Percentiles rank a stretch among this genome's conserved stretches.
phyloP scores from a whole-genome alignment of 2,113 vertebrate species.

The Pluvialis apricaria region DNA sequence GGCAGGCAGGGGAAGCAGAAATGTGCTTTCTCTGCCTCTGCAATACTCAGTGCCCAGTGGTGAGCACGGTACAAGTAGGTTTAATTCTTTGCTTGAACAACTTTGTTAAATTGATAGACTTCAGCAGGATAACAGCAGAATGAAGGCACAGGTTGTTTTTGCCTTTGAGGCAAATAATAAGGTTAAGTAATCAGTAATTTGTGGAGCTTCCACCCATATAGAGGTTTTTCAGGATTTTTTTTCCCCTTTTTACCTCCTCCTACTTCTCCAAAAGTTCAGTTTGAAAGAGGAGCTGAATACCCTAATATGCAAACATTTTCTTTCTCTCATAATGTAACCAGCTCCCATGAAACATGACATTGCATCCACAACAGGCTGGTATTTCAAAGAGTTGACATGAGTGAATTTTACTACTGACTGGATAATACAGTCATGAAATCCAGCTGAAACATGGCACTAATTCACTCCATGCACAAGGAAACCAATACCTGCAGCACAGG shows the following conservation, averaged over 20 bases:
- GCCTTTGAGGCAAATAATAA: not conserved
- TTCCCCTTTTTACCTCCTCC: not conserved
- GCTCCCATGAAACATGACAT: not conserved
- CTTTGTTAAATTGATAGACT: not conserved
- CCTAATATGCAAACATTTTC: not conserved
- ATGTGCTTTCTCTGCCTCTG: not conserved
- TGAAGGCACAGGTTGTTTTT: not conserved
- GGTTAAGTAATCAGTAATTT: not conserved
- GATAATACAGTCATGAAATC: not conserved
- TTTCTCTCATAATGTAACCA: not conserved
- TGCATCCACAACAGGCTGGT: not conserved
- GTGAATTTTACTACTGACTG: not conserved
- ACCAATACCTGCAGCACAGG: not conserved
- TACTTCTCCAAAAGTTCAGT: not conserved
- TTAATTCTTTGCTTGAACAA: not conserved
- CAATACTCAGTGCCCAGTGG: not conserved
- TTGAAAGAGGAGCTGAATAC: not conserved
- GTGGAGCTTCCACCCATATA: not conserved
- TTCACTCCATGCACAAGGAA: not conserved
- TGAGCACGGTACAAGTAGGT: rapidly evolving
- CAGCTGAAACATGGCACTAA: not conserved
- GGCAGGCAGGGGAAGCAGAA: not conserved
- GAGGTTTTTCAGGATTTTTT: not conserved
- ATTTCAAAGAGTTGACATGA: not conserved
- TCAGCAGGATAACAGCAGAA: not conserved